Percentiles rank a stretch among this genome's conserved stretches.
Conservation (phyloP, 2,797 vertebrate species). For the Myripristis jacobus region DNA sequence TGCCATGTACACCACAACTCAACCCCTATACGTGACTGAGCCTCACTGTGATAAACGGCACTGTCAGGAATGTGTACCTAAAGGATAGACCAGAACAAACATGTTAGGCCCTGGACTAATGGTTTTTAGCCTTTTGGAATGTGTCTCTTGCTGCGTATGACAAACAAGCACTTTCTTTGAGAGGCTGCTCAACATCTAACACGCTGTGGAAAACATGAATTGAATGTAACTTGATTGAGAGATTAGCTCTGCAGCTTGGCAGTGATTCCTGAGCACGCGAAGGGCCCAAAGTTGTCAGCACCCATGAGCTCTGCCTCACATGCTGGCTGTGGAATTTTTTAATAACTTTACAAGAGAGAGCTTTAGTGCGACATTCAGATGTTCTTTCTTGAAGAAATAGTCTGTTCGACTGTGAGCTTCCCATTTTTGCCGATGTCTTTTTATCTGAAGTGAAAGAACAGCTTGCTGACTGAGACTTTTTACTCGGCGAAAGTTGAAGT, state of each 20-base stretch:
- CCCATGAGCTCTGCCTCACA: slow-evolving; percentile 3
- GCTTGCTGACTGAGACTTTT: neutral
- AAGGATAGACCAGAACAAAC: slow-evolving; percentile 53
- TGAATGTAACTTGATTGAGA: slow-evolving; percentile 22
- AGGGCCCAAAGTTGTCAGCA: slow-evolving; percentile 30
- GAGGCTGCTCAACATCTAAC: slow-evolving; percentile 13
- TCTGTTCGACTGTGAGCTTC: neutral
- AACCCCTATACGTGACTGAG: slow-evolving; percentile 29
- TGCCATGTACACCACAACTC: slow-evolving; percentile 41
- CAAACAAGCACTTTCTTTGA: slow-evolving; percentile 34
- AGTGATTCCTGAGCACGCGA: slow-evolving; percentile 27
- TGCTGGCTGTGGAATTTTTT: slow-evolving; percentile 45
- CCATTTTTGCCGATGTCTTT: neutral
- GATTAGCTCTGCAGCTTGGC: slow-evolving; percentile 35
- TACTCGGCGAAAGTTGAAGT: neutral
- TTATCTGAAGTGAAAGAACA: slow-evolving; percentile 3
- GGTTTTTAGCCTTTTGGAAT: slow-evolving; percentile 24
- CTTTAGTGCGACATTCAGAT: neutral
- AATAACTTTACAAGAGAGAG: slow-evolving; percentile 13
- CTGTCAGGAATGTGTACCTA: slow-evolving; percentile 50
- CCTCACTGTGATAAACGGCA: slow-evolving; percentile 29
- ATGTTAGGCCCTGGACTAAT: slow-evolving; percentile 10
- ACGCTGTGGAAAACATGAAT: slow-evolving; percentile 39
- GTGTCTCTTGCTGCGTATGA: neutral
- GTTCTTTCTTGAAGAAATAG: neutral